Evolutionary conservation across 2,797 vertebrate species (phyloP).

Genomic region (Sylvilagus floridanus): DNA sequence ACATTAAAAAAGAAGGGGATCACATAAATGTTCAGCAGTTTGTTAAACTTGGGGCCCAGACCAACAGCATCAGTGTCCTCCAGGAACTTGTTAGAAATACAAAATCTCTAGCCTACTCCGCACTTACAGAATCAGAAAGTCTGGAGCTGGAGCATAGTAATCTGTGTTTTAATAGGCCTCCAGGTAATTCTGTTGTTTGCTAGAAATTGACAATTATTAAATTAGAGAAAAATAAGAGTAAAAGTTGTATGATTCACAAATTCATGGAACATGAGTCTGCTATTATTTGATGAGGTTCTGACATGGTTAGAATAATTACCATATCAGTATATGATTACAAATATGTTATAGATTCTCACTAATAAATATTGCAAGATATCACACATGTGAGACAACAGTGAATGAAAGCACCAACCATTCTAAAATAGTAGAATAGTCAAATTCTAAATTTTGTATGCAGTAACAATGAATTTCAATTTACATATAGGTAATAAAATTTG

Average conservation of each 20-base stretch:
- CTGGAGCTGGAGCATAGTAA: not conserved
- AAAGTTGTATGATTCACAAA: constrained; percentile 1
- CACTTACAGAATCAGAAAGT: not conserved
- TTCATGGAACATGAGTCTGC: not conserved
- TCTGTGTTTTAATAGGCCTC: constrained; percentile 46
- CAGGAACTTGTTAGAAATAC: constrained; percentile 45
- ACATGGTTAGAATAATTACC: not conserved
- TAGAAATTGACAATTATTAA: constrained; percentile 8
- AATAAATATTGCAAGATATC: not conserved
- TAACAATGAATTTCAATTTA: not conserved
- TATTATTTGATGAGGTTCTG: not conserved
- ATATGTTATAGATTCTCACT: not conserved
- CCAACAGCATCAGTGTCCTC: not conserved
- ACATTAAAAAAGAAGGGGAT: not conserved
- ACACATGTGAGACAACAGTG: not conserved
- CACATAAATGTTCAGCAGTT: not conserved
- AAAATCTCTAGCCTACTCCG: not conserved
- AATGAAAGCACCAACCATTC: not conserved
- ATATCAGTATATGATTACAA: not conserved
- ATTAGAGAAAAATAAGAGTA: not conserved
- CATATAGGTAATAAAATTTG: not conserved
- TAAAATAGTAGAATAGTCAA: not conserved
- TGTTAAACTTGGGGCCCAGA: not conserved
- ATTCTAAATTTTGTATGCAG: not conserved
- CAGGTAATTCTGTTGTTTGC: not conserved